Conservation (phyloP, 2,113 vertebrate species). For the Phyllopteryx taeniolatus region DNA sequence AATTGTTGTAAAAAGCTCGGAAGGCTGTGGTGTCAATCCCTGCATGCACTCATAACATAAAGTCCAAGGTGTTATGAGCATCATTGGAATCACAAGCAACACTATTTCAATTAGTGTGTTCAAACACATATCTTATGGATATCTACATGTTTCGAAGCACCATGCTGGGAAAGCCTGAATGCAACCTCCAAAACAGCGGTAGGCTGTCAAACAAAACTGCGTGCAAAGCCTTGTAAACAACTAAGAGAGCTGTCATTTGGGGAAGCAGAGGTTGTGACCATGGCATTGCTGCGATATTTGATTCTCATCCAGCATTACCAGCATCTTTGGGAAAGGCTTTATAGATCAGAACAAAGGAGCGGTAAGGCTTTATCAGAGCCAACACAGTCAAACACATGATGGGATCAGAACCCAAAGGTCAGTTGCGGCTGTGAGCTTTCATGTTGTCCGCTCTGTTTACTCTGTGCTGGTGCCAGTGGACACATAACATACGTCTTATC, state of each 20-base stretch:
- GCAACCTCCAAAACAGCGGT: conserved; percentile 22
- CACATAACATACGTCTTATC: conserved; percentile 3
- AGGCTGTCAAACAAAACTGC: conserved; percentile 33
- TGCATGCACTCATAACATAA: neutral
- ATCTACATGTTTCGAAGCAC: conserved; percentile 3
- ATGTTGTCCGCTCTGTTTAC: conserved; percentile 46
- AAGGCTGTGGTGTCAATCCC: conserved; percentile 9
- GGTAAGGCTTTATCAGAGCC: conserved; percentile 60
- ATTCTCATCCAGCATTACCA: conserved; percentile 51
- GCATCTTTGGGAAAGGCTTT: conserved; percentile 52
- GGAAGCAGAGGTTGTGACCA: conserved; percentile 49
- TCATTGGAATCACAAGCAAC: conserved; percentile 12
- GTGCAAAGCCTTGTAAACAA: conserved; percentile 44
- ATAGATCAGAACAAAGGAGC: conserved; percentile 60
- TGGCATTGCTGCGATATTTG: conserved; percentile 46
- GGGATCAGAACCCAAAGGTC: conserved; percentile 71
- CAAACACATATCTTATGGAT: conserved; percentile 32
- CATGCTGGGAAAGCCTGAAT: conserved; percentile 6
- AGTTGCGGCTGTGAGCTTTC: conserved; percentile 62
- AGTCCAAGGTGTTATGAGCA: neutral
- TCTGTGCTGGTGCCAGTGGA: conserved; percentile 33
- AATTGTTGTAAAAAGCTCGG: conserved; percentile 6
- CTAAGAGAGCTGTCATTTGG: conserved; percentile 50
- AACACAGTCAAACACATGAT: conserved; percentile 67
- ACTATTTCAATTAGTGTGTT: conserved; percentile 10